phyloP scores from a whole-genome alignment of 2,888 invertebrate species.

The Halocaridina rubra region DNA sequence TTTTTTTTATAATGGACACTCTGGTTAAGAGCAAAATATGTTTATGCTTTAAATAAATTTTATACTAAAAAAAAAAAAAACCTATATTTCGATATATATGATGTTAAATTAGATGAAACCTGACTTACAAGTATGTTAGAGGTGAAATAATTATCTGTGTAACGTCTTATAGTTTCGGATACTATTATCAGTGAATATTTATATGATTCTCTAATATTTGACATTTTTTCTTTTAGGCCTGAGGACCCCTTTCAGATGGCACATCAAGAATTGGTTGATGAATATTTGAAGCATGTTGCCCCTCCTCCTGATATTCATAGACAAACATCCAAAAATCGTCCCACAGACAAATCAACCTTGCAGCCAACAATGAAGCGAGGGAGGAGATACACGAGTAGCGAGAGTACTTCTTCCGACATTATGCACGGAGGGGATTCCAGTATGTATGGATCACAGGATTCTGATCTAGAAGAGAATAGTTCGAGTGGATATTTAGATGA shows the following conservation, averaged over 20 bases:
- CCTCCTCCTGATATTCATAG: background rate
- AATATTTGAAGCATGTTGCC: background rate
- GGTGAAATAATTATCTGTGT: no score
- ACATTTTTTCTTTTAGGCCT: conserved; percentile 11
- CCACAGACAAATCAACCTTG: background rate
- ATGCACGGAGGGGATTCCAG: conserved; percentile 24
- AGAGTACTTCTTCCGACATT: conserved; percentile 18
- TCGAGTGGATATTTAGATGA: background rate
- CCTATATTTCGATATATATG: no score
- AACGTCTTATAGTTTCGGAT: no score
- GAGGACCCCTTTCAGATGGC: conserved; percentile 37
- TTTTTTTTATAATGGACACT: no score
- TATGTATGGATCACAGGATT: conserved; percentile 27
- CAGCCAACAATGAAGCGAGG: background rate
- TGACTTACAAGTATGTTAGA: no score
- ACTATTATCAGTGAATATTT: no score
- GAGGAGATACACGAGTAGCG: conserved; percentile 17
- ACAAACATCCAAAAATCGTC: background rate
- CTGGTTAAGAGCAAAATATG: no score
- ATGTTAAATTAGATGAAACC: no score
- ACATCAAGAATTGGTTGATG: conserved; percentile 40
- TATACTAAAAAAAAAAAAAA: no score
- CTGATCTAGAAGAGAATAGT: conserved; percentile 25
- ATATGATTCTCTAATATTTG: no score
- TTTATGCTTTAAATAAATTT: no score